Percentiles rank a stretch among this genome's conserved stretches.
phyloP scores from a whole-genome alignment of 2,113 vertebrate species.

The Phylloscopus whistleri region DNA sequence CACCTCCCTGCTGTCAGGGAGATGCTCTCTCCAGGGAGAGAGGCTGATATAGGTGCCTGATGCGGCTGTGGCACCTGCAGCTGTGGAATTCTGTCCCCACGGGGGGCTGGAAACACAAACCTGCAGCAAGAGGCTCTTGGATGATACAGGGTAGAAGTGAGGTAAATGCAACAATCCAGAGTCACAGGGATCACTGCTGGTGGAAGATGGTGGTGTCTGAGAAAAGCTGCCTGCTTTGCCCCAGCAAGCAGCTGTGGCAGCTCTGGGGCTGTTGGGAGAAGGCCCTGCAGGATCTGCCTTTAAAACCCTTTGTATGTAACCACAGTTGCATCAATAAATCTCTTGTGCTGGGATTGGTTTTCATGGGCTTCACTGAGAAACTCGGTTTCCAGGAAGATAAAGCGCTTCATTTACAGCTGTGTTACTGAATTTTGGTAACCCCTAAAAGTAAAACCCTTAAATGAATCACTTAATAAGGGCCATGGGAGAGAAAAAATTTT shows the following conservation, averaged over 20 bases:
- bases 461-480: background rate
- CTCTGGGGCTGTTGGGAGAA: background rate
- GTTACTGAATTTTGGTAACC: background rate
- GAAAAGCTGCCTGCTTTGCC: background rate
- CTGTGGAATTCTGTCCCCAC: background rate
- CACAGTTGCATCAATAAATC: background rate
- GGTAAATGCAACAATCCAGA: fast-evolving
- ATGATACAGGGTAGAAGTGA: background rate
- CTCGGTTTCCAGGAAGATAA: background rate
- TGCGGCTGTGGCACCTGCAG: background rate
- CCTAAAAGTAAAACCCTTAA: background rate
- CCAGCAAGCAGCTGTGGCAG: background rate
- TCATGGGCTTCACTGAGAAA: background rate
- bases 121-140: background rate
- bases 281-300: background rate
- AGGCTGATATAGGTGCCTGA: background rate
- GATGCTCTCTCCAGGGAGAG: background rate
- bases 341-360: background rate
- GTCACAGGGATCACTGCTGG: background rate
- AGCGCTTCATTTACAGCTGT: background rate
- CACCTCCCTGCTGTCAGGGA: fast-evolving
- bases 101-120: background rate
- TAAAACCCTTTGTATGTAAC: background rate
- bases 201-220: background rate
- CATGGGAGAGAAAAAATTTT: background rate